A percentile compares a stretch with the other conserved stretches of the same genome.
These are phyloP conservation scores for Bombus huntii DNA, from an alignment of 1,140 invertebrate species.

Conservation along the genomic window DNA sequence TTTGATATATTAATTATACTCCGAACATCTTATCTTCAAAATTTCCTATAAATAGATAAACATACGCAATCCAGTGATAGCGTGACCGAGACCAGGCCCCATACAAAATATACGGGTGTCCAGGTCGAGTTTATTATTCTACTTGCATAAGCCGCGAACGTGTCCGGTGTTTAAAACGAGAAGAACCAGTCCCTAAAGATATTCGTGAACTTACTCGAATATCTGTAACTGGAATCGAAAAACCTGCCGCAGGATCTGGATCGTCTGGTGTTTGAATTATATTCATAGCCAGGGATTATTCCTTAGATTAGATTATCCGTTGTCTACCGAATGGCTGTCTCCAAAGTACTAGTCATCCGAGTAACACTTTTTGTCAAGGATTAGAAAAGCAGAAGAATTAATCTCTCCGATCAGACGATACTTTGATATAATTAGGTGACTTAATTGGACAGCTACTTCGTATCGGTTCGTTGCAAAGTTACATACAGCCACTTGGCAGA, in stretches of 20 bases:
- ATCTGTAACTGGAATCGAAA: background rate
- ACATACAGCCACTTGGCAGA: too few species aligned
- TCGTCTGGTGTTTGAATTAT: constrained; percentile 10
- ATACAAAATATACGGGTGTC: background rate
- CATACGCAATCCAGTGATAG: background rate
- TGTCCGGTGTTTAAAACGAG: constrained; percentile 49
- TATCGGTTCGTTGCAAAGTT: background rate
- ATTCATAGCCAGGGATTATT: background rate
- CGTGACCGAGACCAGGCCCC: background rate
- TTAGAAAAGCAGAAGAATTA: background rate
- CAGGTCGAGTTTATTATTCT: constrained; percentile 51
- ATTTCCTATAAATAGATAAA: background rate
- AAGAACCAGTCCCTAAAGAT: constrained; percentile 37
- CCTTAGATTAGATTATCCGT: background rate
- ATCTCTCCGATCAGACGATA: background rate
- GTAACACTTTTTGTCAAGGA: background rate
- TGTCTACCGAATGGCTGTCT: background rate
- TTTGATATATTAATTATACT: background rate
- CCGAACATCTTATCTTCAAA: background rate
- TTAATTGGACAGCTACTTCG: background rate
- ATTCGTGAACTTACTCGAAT: background rate
- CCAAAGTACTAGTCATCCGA: background rate
- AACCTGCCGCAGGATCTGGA: constrained; percentile 19
- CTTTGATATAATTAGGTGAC: background rate
- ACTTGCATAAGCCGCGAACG: constrained; percentile 55